Evolutionary conservation across 2,888 invertebrate genomes (phyloP).

Genomic region (Hypselothyrea guttata): DNA sequence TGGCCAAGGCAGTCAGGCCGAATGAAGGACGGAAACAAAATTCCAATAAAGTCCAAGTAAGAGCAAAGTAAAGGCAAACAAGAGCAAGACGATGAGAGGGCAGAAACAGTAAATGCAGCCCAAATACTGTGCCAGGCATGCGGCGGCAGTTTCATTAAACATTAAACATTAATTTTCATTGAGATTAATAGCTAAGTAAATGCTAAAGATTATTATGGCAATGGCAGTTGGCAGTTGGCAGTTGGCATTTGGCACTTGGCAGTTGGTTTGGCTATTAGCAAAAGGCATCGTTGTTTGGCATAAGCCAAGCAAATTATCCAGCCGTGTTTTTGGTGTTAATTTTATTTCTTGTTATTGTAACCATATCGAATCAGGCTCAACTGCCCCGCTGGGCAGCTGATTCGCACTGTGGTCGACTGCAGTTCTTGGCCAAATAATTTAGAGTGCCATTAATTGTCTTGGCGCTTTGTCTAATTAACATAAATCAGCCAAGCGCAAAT

Average conservation of each 20-base stretch:
- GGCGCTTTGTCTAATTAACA: conserved; percentile 50
- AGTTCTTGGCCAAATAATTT: conserved; percentile 22
- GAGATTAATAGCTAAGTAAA: conserved; percentile 78
- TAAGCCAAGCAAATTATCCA: conserved; percentile 36
- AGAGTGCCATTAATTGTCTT: conserved; percentile 48
- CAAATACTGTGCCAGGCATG: conserved; percentile 5
- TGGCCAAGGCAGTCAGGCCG: conserved; percentile 26
- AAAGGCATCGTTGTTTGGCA: conserved; percentile 20
- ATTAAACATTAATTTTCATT: conserved; percentile 74
- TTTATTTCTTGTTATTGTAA: conserved; percentile 51
- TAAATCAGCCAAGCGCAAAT: conserved; percentile 56
- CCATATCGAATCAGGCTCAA: too few species aligned
- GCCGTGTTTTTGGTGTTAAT: conserved; percentile 43
- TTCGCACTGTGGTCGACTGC: not conserved
- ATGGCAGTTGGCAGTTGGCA: conserved; percentile 33
- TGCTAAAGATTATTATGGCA: conserved; percentile 69
- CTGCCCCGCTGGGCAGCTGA: not conserved
- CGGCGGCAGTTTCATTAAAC: conserved; percentile 54
- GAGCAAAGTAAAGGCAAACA: conserved; percentile 1
- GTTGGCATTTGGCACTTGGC: conserved; percentile 27
- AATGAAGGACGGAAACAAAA: conserved; percentile 13
- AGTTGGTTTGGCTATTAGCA: conserved; percentile 29
- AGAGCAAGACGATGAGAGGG: not conserved
- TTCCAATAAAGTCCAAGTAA: conserved; percentile 25
- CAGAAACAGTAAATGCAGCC: conserved; percentile 28